A percentile compares a stretch with the other conserved stretches of the same genome.
phyloP scores from a whole-genome alignment of 2,888 invertebrate species.

The Trichogramma evanescens region DNA sequence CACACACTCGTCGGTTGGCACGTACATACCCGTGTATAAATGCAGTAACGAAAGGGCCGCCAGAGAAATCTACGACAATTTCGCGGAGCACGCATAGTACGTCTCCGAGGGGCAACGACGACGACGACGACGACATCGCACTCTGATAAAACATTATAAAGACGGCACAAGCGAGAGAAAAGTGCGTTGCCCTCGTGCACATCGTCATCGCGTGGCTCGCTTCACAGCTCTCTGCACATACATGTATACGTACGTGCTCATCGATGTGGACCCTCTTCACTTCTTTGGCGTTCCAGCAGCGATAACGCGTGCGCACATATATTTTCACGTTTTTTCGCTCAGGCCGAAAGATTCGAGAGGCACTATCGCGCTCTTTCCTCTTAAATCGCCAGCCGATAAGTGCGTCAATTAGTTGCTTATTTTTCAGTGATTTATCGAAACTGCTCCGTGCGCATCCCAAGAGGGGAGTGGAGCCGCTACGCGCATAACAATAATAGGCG shows the following conservation, averaged over 20 bases:
- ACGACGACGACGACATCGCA: too few species aligned
- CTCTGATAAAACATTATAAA: not conserved
- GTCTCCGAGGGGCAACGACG: too few species aligned
- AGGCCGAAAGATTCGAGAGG: not conserved
- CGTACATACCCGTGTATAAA: too few species aligned
- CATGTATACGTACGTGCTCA: too few species aligned
- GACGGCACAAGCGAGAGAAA: slow-evolving; percentile 6
- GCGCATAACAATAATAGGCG: too few species aligned
- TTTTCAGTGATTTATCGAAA: too few species aligned
- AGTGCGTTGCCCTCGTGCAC: slow-evolving; percentile 37
- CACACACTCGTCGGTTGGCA: too few species aligned
- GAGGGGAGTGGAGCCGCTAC: too few species aligned
- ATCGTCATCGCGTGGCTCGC: slow-evolving; percentile 26
- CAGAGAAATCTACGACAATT: slow-evolving; percentile 15
- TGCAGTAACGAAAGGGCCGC: not conserved
- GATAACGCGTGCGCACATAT: not conserved
- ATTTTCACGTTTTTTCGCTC: not conserved
- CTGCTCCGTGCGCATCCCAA: too few species aligned
- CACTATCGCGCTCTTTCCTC: slow-evolving; percentile 18
- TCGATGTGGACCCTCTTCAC: too few species aligned
- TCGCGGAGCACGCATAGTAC: not conserved
- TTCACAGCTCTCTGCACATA: slow-evolving; percentile 21
- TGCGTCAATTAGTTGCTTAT: too few species aligned
- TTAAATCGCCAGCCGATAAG: too few species aligned
- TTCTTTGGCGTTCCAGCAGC: not conserved